Conservation (phyloP, 2,888 invertebrate species). For the Microdon myrmicae region DNA sequence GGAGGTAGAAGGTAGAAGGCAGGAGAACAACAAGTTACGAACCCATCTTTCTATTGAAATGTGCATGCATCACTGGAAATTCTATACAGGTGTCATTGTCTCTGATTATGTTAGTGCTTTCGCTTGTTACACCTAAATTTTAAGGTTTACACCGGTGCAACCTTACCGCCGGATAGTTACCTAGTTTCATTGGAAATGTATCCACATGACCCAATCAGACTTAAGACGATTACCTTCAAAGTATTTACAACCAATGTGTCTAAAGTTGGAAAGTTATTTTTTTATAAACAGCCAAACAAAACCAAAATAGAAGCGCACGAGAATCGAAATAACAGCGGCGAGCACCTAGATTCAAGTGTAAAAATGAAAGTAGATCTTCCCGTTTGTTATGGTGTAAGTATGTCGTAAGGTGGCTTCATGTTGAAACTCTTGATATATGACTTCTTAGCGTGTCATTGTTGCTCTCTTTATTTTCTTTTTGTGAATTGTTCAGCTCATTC, state of each 20-base stretch:
- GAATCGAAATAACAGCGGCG: too few relatives aligned
- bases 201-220: conserved; percentile 51
- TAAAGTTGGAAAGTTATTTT: conserved; percentile 13
- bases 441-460: conserved; percentile 7
- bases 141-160: conserved; percentile 15
- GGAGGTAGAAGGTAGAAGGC: too few relatives aligned
- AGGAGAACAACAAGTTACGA: too few relatives aligned
- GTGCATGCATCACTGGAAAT: conserved; percentile 45
- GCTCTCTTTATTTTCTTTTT: too few relatives aligned
- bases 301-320: too few relatives aligned
- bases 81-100: conserved; percentile 20
- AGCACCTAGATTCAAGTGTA: too few relatives aligned
- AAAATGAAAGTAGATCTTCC: conserved; percentile 2
- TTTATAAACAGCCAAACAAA: too few relatives aligned
- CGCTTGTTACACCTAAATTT: conserved; percentile 22
- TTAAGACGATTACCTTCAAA: conserved; percentile 47
- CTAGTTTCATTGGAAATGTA: conserved; percentile 50
- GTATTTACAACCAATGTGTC: conserved; percentile 40
- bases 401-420: conserved; percentile 16
- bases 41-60: conserved; percentile 43
- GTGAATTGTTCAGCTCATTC: too few relatives aligned
- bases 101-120: conserved; percentile 11
- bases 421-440: conserved; percentile 24
- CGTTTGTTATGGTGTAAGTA: too few relatives aligned
- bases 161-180: conserved; percentile 40